Conservation (phyloP, 2,113 vertebrate genomes). For the Tachysurus fulvidraco region DNA sequence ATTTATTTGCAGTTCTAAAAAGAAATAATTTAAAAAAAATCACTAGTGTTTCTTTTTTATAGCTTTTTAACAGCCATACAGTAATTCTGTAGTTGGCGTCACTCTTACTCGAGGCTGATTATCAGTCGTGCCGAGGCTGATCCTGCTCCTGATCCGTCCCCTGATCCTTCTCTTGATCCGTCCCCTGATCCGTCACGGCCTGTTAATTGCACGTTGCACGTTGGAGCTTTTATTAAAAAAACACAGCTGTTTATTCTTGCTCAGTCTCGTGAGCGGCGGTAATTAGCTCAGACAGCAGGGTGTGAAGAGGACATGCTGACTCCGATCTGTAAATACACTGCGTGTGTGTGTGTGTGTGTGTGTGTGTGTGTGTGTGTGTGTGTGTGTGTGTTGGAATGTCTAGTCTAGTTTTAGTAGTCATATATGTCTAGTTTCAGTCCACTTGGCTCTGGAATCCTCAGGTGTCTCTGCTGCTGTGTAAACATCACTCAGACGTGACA, state of each 20-base stretch:
- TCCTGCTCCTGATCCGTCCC: too few species aligned
- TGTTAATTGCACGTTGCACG: slow-evolving; percentile 37
- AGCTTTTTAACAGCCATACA: neutral
- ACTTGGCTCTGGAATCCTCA: slow-evolving; percentile 13
- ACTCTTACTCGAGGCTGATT: slow-evolving; percentile 25
- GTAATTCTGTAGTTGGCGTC: neutral
- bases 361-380: slow-evolving; percentile 36
- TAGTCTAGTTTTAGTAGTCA: neutral
- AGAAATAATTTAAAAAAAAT: neutral
- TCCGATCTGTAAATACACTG: slow-evolving; percentile 25
- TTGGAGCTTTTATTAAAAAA: slow-evolving; percentile 18
- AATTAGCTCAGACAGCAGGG: slow-evolving; percentile 32
- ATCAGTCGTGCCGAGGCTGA: slow-evolving; percentile 6
- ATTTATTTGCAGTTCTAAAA: neutral
- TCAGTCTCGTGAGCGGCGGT: slow-evolving; percentile 21
- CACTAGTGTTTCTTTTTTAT: neutral
- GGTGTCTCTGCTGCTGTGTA: slow-evolving; percentile 39
- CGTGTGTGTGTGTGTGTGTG: slow-evolving; percentile 31
- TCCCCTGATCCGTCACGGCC: slow-evolving; percentile 11
- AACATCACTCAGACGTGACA: slow-evolving; percentile 12
- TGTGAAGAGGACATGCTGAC: slow-evolving; percentile 23
- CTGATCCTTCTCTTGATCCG: neutral
- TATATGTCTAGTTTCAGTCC: slow-evolving; percentile 9
- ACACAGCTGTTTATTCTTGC: slow-evolving; percentile 36
- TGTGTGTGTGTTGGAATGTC: slow-evolving; percentile 22